Conservation (phyloP, 1,140 invertebrate genomes). For the Euwallacea fornicatus region DNA sequence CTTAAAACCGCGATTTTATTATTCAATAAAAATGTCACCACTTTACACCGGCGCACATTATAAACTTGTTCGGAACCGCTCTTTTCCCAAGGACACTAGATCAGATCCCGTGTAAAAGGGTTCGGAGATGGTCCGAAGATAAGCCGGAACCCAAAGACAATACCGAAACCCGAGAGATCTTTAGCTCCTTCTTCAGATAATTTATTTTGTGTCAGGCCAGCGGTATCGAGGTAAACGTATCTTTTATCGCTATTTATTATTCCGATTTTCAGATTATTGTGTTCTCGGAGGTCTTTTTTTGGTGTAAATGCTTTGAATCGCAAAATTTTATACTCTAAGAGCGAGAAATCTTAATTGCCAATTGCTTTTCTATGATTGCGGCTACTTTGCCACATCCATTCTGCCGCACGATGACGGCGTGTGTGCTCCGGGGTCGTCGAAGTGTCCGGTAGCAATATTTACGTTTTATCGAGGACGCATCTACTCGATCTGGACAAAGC, state of each 20-base stretch:
- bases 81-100: constrained; percentile 26
- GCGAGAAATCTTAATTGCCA: too few relatives aligned
- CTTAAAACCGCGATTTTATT: constrained; percentile 32
- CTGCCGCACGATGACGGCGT: too few relatives aligned
- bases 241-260: constrained; percentile 38
- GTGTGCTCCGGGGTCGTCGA: too few relatives aligned
- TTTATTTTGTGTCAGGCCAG: constrained; percentile 33
- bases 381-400: too few relatives aligned
- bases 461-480: too few relatives aligned
- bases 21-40: constrained; percentile 34
- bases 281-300: constrained; percentile 7
- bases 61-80: constrained; percentile 29
- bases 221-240: constrained; percentile 36
- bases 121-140: constrained; percentile 28
- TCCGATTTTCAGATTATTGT: constrained; percentile 33
- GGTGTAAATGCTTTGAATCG: constrained; percentile 18
- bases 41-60: constrained; percentile 22
- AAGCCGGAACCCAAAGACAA: constrained; percentile 32
- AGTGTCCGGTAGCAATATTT: too few relatives aligned
- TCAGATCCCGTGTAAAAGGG: constrained; percentile 32
- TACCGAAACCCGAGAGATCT: constrained; percentile 32
- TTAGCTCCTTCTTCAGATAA: constrained; percentile 29
- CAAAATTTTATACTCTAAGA: not conserved
- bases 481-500: too few relatives aligned
- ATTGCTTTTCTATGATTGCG: too few relatives aligned